A percentile compares a stretch with the other conserved stretches of the same genome.
phyloP scores from a whole-genome alignment of 2,797 vertebrate genomes.

The Heteromormyrus szaboi region DNA sequence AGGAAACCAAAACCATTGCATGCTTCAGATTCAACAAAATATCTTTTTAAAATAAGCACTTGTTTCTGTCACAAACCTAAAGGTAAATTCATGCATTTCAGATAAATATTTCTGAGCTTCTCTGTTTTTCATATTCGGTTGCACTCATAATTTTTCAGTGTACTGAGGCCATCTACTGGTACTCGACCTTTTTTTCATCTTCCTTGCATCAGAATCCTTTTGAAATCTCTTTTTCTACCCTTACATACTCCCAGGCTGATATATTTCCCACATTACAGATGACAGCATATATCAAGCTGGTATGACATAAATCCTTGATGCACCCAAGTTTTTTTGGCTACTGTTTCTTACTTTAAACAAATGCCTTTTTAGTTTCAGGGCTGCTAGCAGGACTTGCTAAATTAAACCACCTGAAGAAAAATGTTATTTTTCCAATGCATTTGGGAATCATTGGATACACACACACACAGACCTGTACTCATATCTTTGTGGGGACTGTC shows the following conservation, averaged over 20 bases:
- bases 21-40: background rate
- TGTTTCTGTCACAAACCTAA: background rate
- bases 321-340: conserved; percentile 22
- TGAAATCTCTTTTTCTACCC: background rate
- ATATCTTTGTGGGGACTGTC: background rate
- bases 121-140: background rate
- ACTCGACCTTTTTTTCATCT: conserved; percentile 18
- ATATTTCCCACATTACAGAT: conserved; percentile 28
- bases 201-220: background rate
- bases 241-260: conserved; percentile 7
- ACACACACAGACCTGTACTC: background rate
- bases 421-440: conserved; percentile 15
- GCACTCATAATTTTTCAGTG: conserved; percentile 34
- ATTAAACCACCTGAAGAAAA: conserved; percentile 23
- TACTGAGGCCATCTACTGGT: conserved; percentile 58
- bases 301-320: conserved; percentile 25
- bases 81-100: background rate
- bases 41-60: background rate
- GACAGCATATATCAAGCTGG: conserved; percentile 24
- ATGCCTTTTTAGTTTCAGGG: conserved; percentile 15
- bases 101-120: background rate
- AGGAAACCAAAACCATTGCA: background rate
- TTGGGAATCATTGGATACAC: conserved; percentile 25
- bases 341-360: conserved; percentile 27
- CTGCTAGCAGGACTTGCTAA: conserved; percentile 20